Evolutionary conservation across 2,888 invertebrate species (phyloP), one percentile per base, ranked within the genome.

Genomic region (Apotomis turbidana): DNA sequence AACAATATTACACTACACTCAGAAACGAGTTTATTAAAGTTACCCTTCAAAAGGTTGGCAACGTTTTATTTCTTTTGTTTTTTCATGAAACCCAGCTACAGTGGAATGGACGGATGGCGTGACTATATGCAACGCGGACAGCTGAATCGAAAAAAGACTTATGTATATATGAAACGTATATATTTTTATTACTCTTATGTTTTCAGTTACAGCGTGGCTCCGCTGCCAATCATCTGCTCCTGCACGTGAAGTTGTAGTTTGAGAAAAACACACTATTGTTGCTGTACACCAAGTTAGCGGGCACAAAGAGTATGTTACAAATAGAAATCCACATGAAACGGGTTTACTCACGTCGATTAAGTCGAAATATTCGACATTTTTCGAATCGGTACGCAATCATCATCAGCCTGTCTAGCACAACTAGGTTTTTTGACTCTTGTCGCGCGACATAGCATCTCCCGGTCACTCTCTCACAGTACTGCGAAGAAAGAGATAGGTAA

Each of bases 91-190:
- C 49, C 36, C n/a, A 44, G 46, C 12, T 27, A 52, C 44, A 44
- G 36, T 57, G 44, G 3, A 66, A 66, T 66, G 66, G 66, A 66
- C 66, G 66, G 66, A 66, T 66, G 55, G 66, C 66, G 66, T 66
- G 66, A 55, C 66, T 27, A 38, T 57, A 66, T 66, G 66, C 66
- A 66, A 46, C 66, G 46, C 44, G n/a, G 15, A 9, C 9, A 15
- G 36, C n/a, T 51, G 27, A 55, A 15, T 27, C n/a, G 66, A n/a
- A 66, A 66, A 66, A 66, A 46, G 55, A n/a, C 27, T 27, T 27
- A 9, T 57, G 13, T 66, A 5, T 12, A 27, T 46, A 46, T 57
- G 36, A 36, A 66, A n/a, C 3, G 4, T 27, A 12, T 66, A 3
- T 5, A n/a, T n/a, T 15, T 44, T 9, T 55, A 66, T 3, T 44